Evolutionary conservation across 1,140 invertebrate genomes (phyloP).

Genomic region (Vollenhovia emeryi): DNA sequence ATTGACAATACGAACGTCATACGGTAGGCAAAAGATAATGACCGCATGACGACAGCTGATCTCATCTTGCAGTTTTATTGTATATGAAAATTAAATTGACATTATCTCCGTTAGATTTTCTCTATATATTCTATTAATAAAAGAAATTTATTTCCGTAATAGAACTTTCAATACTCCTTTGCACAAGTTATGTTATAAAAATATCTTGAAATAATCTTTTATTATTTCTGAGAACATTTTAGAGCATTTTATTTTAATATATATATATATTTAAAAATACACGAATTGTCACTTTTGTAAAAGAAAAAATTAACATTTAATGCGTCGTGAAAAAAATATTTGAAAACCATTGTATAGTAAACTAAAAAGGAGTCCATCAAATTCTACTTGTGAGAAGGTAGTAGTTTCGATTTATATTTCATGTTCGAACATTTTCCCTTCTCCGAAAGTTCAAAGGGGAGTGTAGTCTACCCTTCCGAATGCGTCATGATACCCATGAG

Average conservation of each 20-base stretch:
- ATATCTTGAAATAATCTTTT: not conserved
- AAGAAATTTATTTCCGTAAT: not conserved
- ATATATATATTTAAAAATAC: not conserved
- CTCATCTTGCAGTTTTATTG: not conserved
- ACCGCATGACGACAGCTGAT: not conserved
- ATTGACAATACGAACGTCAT: no score
- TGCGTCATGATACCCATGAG: not conserved
- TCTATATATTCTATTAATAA: conserved; percentile 12
- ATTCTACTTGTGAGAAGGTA: not conserved
- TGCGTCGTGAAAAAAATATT: not conserved
- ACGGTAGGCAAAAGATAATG: no score
- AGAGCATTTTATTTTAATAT: not conserved
- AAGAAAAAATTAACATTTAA: not conserved
- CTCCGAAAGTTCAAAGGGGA: not conserved
- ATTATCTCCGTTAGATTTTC: not conserved
- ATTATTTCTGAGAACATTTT: not conserved
- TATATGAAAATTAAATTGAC: not conserved
- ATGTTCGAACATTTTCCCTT: not conserved
- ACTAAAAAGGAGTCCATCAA: not conserved
- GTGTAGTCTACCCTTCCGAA: not conserved
- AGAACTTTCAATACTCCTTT: not conserved
- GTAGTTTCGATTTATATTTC: conserved; percentile 8
- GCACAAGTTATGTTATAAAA: not conserved
- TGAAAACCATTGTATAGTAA: not conserved
- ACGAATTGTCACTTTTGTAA: not conserved